A percentile compares a stretch with the other conserved stretches of the same genome.
Evolutionary conservation across 2,113 vertebrate genomes (phyloP).

Genomic region (Sylvietta virens): DNA sequence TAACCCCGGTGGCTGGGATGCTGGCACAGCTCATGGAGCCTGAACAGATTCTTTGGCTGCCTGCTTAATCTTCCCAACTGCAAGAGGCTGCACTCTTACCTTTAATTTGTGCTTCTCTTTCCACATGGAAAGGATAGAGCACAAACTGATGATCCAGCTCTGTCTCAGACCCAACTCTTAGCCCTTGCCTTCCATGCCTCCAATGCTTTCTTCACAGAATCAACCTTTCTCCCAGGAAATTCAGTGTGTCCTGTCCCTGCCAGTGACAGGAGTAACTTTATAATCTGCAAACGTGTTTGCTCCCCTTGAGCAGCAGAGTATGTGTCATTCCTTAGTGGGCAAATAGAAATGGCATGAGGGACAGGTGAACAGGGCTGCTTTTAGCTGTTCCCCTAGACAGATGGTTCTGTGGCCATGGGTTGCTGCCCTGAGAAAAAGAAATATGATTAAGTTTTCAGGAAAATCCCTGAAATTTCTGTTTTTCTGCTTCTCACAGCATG

Average conservation of each 20-base stretch:
- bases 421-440: not conserved
- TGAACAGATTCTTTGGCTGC: not conserved
- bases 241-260: not conserved
- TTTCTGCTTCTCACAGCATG: not conserved
- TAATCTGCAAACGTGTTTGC: not conserved
- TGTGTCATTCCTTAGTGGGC: not conserved
- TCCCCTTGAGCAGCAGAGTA: not conserved
- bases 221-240: not conserved
- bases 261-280: not conserved
- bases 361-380: not conserved
- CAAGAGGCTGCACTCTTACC: not conserved
- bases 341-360: not conserved
- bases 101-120: not conserved
- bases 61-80: not conserved
- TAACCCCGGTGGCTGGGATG: not conserved
- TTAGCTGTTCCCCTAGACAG: not conserved
- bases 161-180: fast-evolving
- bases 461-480: not conserved
- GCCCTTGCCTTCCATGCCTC: not conserved
- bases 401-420: not conserved
- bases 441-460: not conserved
- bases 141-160: not conserved
- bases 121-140: not conserved
- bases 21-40: not conserved
- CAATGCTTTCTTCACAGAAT: not conserved